Conservation (phyloP, 2,113 vertebrate species). For the Strix uralensis region DNA sequence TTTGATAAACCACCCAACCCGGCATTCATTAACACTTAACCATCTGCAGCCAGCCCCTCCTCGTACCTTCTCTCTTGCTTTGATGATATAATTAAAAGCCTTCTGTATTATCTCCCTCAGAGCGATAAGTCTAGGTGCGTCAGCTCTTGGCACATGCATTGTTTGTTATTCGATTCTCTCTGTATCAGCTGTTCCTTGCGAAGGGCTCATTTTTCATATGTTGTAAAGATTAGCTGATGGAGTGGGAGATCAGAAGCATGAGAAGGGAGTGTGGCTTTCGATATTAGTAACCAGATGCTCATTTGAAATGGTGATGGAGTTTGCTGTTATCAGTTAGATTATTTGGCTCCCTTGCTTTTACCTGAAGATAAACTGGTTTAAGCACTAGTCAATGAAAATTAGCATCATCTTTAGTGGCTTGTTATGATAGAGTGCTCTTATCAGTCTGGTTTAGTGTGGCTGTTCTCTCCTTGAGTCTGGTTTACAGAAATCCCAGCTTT, state of each 20-base stretch:
- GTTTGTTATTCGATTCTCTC: constrained; percentile 4
- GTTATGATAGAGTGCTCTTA: constrained; percentile 31
- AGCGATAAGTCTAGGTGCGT: not conserved
- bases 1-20: constrained; percentile 47
- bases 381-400: constrained; percentile 23
- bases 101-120: constrained; percentile 19
- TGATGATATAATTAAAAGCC: constrained; percentile 55
- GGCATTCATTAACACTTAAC: constrained; percentile 50
- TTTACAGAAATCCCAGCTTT: constrained; percentile 53
- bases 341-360: constrained; percentile 45
- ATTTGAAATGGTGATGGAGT: constrained; percentile 51
- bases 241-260: constrained; percentile 49
- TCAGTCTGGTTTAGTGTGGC: constrained; percentile 27
- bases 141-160: not conserved
- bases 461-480: constrained; percentile 9
- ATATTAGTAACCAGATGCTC: constrained; percentile 58
- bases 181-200: not conserved
- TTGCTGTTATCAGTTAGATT: constrained; percentile 54
- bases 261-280: not conserved
- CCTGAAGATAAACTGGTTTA: constrained; percentile 45
- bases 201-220: constrained; percentile 22
- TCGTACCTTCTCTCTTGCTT: constrained; percentile 37
- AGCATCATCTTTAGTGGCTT: constrained; percentile 12
- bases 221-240: constrained; percentile 43
- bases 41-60: constrained; percentile 52